Evolutionary conservation across 2,113 vertebrate species (phyloP), one percentile per base, ranked within the genome.

Genomic region (Cacatua alba): DNA sequence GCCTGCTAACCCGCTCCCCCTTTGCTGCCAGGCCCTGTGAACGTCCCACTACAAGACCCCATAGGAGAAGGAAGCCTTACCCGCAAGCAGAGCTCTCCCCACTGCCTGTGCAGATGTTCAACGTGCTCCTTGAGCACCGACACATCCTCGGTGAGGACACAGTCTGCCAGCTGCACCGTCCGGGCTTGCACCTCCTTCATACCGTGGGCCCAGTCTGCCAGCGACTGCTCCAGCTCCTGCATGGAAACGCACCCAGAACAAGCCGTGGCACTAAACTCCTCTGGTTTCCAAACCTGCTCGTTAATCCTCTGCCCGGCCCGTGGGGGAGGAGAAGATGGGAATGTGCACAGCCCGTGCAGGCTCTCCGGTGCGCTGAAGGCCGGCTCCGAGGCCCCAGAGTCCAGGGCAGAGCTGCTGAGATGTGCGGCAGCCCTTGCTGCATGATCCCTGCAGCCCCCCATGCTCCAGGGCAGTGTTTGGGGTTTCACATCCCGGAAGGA

Each of bases 141-240:
- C 74, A 98, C 86, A 60, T 99, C 99, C 69, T 99, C 98, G 1
- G 96, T 92, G 28, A 99, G 98, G 97, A 99, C 95, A 95, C 98
- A 98, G 94, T 97, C 98, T 10, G 98, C 97, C 95, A 99, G 94
- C 59, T 99, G 98, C 6, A 93, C 97, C 97, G 99, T 99, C 98
- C 98, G 97, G 93, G 96, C 95, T 92, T 95, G 97, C 96, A 99
- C 97, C 88, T 99, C 98, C 75, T 98, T 97, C 96, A 99, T 98
- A 97, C 98, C 96, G 95, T 97, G 95, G 35, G 97, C 98, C 99
- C 99, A 99, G 97, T 97, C 98, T 75, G 98, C 98, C 97, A 99
- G 97, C 24, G 97, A 97, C 94, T 98, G 98, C 98, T 99, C 98
- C 88, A 98, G 97, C 97, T 99, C 99, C 99, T 99, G 99, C 98